These are phyloP conservation scores for Dendrolimus punctatus DNA, from an alignment of 1,140 invertebrate species.

Conservation along the genomic window DNA sequence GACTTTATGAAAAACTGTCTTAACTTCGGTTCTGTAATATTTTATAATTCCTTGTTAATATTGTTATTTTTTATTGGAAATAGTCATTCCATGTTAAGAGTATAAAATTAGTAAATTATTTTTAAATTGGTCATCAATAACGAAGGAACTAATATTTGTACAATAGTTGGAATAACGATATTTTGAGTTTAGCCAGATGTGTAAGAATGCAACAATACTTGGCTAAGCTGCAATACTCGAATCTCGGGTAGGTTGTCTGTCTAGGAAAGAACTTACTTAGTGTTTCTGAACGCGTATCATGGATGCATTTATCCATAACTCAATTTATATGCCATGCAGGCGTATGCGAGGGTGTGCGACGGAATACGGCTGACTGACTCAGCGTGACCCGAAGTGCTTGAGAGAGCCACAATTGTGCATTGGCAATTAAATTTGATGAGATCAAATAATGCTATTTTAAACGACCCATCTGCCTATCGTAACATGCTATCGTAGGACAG, in stretches of 20 bases:
- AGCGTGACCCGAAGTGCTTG: constrained; percentile 45
- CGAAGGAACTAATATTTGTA: no score
- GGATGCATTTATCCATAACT: constrained; percentile 34
- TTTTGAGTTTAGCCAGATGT: no score
- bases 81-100: no score
- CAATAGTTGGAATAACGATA: no score
- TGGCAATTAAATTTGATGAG: constrained; percentile 64
- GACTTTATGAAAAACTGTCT: no score
- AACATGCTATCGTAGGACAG: constrained; percentile 27
- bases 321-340: constrained; percentile 39
- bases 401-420: constrained; percentile 53
- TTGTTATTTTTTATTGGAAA: no score
- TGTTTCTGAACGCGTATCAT: constrained; percentile 24
- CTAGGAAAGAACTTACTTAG: constrained; percentile 14
- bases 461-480: constrained; percentile 35
- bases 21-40: no score
- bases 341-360: constrained; percentile 1
- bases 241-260: constrained; percentile 1
- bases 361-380: constrained; percentile 28
- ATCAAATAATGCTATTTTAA: constrained; percentile 64
- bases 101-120: no score
- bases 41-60: no score
- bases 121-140: no score
- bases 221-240: neutral
- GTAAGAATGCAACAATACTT: no score